Base-by-base conservation (phyloP, 1,140 invertebrate species). In the Hypothenemus hampei region DNA sequence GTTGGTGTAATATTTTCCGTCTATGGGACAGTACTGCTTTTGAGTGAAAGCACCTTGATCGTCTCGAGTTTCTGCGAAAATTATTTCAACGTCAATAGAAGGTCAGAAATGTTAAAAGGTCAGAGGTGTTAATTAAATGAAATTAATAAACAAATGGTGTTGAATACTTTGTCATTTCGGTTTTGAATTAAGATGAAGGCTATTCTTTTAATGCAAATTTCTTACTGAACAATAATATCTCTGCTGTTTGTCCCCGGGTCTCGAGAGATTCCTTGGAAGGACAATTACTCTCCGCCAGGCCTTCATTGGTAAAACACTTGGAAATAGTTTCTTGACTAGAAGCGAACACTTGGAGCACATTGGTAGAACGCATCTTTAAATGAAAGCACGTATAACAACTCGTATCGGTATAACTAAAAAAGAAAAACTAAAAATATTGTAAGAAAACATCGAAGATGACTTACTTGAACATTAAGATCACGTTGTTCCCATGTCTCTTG, bases 21-120 rank as follows among this genome's bases (percentile, higher is more conserved):
- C 77, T 45, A 86, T 76, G 4, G 84, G 82, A 45, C 84, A 86
- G 62, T 82, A 85, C 51, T 82, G 78, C 43, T 81, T 78, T 45
- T 71, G 71, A 13, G 78, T 74, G 13, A 69, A 59, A 43, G 68
- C 59, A 7, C 70, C 72, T 36, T 58, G 52, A 15, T 58, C 33
- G 74, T 79, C 78, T 61, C 70, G 76, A 4, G 72, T 78, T 67
- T 80, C 80, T 81, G 57, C 18, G 66, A 64, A 60, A 43, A 29
- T 44, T 29, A 7, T 11, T 53, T 37, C n/a, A 33, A 10, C n/a
- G n/a, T n/a, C n/a, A n/a, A n/a, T n/a, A n/a, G n/a, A n/a, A n/a
- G n/a, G n/a, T n/a, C n/a, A n/a, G n/a, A n/a, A n/a, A n/a, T n/a
- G n/a, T n/a, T n/a, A n/a, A n/a, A n/a, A n/a, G n/a, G n/a, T n/a